Evolutionary conservation across 2,797 vertebrate species (phyloP).

Genomic region (Chaunax sp.): DNA sequence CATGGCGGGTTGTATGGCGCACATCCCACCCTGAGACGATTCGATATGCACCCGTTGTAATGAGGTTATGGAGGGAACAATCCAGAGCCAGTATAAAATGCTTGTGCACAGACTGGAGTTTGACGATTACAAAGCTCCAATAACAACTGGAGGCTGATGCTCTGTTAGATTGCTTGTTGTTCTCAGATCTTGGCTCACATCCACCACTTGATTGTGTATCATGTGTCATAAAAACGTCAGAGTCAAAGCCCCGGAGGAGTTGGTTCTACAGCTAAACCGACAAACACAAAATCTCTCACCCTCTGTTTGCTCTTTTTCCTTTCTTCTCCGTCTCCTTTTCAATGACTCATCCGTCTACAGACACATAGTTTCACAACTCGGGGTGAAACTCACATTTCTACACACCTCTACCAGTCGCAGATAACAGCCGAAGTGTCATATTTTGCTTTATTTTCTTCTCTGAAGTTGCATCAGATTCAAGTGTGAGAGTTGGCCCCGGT

Average conservation of each 20-base stretch:
- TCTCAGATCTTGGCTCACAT: conserved; percentile 31
- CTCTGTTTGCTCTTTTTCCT: conserved; percentile 55
- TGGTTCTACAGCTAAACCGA: conserved; percentile 45
- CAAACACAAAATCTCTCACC: conserved; percentile 47
- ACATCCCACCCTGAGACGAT: neutral
- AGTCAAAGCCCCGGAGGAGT: conserved; percentile 28
- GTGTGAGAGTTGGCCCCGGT: conserved; percentile 52
- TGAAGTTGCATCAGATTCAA: conserved; percentile 54
- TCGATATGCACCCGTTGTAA: neutral
- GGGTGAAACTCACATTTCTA: conserved; percentile 53
- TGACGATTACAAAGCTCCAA: conserved; percentile 14
- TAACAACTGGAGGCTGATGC: conserved; percentile 7
- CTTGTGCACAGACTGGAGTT: neutral
- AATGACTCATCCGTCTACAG: conserved; percentile 67
- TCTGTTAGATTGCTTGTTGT: conserved; percentile 32
- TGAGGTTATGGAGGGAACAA: conserved; percentile 1
- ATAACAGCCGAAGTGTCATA: conserved; percentile 66
- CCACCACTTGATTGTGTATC: conserved; percentile 21
- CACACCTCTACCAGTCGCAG: conserved; percentile 67
- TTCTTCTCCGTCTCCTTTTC: conserved; percentile 46
- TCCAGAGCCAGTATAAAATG: conserved; percentile 3
- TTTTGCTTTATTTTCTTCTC: conserved; percentile 49
- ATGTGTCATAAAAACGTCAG: conserved; percentile 43
- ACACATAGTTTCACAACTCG: conserved; percentile 61
- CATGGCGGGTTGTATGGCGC: too few relatives aligned